Percentiles rank a stretch among this genome's conserved stretches.
These are phyloP conservation scores for Nomada goodeniana DNA, from an alignment of 2,888 invertebrate genomes.

Conservation along the genomic window DNA sequence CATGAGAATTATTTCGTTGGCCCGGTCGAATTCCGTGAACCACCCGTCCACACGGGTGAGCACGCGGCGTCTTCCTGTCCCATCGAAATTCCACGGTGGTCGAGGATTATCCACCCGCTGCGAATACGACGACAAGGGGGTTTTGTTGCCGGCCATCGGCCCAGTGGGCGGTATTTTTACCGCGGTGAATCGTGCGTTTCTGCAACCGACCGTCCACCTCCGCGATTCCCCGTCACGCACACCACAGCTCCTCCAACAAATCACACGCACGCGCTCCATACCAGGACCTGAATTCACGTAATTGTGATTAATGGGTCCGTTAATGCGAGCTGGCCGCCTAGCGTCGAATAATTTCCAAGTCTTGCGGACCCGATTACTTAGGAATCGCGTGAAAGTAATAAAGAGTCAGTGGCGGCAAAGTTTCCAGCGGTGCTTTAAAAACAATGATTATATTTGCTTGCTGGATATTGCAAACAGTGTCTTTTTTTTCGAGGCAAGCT, in stretches of 20 bases:
- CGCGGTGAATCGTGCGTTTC: constrained; percentile 68
- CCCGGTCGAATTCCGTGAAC: constrained; percentile 52
- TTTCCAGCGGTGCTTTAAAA: background rate
- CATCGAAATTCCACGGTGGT: constrained; percentile 67
- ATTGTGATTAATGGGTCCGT: constrained; percentile 82
- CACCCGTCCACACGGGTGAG: constrained; percentile 22
- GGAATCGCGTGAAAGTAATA: constrained; percentile 49
- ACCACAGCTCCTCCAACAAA: constrained; percentile 16
- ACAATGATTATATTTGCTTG: background rate
- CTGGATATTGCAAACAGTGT: too few species aligned
- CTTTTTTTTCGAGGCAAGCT: too few species aligned
- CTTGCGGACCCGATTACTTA: constrained; percentile 58
- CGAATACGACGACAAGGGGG: constrained; percentile 68
- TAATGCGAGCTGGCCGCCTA: constrained; percentile 74
- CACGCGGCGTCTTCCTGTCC: constrained; percentile 56
- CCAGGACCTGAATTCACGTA: constrained; percentile 80
- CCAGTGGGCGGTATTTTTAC: constrained; percentile 77
- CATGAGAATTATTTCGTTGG: constrained; percentile 64
- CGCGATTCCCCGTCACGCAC: constrained; percentile 34
- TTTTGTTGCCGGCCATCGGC: constrained; percentile 67
- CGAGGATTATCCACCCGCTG: constrained; percentile 68
- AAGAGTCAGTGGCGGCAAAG: background rate
- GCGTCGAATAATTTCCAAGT: constrained; percentile 73
- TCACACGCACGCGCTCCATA: constrained; percentile 38
- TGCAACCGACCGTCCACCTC: constrained; percentile 46